These are phyloP conservation scores for Ctenosaura bakeri DNA, from an alignment of 2,797 vertebrate genomes.

Conservation along the genomic window DNA sequence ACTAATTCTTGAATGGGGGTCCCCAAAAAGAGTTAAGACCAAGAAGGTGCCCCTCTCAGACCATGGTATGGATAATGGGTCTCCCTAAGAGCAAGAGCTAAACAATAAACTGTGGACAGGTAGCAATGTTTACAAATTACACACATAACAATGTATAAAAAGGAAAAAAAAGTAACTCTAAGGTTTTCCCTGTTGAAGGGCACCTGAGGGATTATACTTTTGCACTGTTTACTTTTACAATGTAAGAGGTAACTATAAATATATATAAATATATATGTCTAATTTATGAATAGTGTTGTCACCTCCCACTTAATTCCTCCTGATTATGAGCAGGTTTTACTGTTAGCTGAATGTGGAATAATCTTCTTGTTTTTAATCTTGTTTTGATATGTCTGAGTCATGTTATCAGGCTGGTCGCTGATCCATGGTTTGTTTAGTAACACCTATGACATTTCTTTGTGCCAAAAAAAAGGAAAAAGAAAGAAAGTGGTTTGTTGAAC, in stretches of 20 bases:
- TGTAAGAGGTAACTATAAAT: slow-evolving; percentile 73
- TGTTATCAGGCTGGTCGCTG: slow-evolving; percentile 73
- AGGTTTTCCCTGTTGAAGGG: slow-evolving; percentile 65
- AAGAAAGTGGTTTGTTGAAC: slow-evolving; percentile 73
- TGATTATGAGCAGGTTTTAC: slow-evolving; percentile 70
- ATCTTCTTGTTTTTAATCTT: slow-evolving; percentile 67
- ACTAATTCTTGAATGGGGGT: slow-evolving; percentile 85
- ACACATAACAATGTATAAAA: slow-evolving; percentile 69
- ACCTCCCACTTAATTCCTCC: slow-evolving; percentile 58
- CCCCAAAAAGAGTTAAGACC: slow-evolving; percentile 60
- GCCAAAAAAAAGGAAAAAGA: slow-evolving; percentile 80
- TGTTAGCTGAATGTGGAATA: slow-evolving; percentile 76
- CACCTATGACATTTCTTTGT: slow-evolving; percentile 79
- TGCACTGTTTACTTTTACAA: slow-evolving; percentile 81
- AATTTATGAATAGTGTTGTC: slow-evolving; percentile 76
- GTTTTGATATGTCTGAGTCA: slow-evolving; percentile 72
- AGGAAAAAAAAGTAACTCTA: slow-evolving; percentile 59
- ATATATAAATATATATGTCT: slow-evolving; percentile 62
- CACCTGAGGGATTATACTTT: slow-evolving; percentile 75
- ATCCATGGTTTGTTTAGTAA: slow-evolving; percentile 75
- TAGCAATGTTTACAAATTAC: slow-evolving; percentile 83
- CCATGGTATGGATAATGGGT: slow-evolving; percentile 58
- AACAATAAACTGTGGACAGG: slow-evolving; percentile 71
- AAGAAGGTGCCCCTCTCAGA: slow-evolving; percentile 55
- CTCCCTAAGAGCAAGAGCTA: slow-evolving; percentile 67